Evolutionary conservation across 2,113 vertebrate species (phyloP).

Genomic region (Ciconia maguari): DNA sequence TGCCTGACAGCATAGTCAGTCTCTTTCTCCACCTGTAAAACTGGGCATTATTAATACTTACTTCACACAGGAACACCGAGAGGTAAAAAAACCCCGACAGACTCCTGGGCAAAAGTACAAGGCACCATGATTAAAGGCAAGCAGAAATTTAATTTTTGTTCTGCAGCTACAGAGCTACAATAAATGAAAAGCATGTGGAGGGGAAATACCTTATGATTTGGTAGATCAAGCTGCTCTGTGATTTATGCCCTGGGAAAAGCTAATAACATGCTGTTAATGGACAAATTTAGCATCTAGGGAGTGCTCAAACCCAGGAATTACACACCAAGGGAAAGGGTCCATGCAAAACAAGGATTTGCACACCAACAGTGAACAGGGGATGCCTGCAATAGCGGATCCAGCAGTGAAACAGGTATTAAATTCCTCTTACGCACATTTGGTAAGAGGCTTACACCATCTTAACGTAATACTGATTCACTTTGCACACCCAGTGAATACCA

Average conservation of each 20-base stretch:
- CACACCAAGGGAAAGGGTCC: background rate
- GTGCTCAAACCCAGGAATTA: background rate
- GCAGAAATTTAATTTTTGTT: background rate
- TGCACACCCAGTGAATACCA: background rate
- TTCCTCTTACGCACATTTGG: background rate
- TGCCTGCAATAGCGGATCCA: background rate
- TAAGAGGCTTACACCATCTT: background rate
- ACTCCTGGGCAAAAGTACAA: background rate
- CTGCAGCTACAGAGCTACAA: background rate
- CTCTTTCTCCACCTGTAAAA: background rate
- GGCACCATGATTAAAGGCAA: background rate
- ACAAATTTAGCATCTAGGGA: background rate
- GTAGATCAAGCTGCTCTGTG: background rate
- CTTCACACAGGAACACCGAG: background rate
- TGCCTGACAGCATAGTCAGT: background rate
- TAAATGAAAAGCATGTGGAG: background rate
- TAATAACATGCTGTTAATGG: background rate
- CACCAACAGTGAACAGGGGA: background rate
- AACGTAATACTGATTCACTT: background rate
- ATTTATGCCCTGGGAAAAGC: background rate
- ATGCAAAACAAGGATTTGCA: background rate
- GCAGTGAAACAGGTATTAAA: background rate
- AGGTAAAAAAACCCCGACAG: background rate
- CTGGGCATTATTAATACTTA: background rate
- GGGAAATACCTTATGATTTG: background rate